A percentile compares a stretch with the other conserved stretches of the same genome.
Evolutionary conservation across 2,797 vertebrate species (phyloP).

Genomic region (Silurus lanzhouensis): DNA sequence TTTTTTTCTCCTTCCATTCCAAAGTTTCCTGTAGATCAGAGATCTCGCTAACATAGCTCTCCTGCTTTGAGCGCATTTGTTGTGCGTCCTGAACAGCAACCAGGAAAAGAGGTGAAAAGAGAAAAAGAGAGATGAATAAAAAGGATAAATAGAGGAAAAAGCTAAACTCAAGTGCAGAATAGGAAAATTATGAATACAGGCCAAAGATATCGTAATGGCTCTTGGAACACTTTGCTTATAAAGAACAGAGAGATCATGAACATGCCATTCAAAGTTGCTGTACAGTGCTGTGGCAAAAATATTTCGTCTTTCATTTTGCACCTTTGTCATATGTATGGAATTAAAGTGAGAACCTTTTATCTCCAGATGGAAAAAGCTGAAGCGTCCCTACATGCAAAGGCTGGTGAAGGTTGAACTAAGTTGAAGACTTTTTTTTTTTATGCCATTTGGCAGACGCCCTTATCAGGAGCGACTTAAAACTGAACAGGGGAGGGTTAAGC

Average conservation of each 20-base stretch:
- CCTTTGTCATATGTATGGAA: neutral
- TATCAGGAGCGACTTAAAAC: too few species aligned
- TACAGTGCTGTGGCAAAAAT: neutral
- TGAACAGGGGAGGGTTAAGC: too few species aligned
- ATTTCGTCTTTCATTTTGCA: neutral
- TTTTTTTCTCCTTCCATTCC: conserved; percentile 97
- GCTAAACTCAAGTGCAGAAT: conserved; percentile 14
- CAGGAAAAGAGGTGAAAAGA: conserved; percentile 25
- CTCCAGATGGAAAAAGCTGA: neutral
- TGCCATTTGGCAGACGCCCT: too few species aligned
- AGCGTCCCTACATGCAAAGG: too few species aligned
- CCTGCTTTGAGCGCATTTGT: conserved; percentile 83
- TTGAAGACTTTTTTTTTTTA: too few species aligned
- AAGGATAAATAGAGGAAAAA: conserved; percentile 12
- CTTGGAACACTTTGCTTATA: neutral
- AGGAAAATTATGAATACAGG: neutral
- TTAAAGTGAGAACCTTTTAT: neutral
- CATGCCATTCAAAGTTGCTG: neutral
- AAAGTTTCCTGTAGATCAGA: conserved; percentile 91
- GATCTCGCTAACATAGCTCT: conserved; percentile 81
- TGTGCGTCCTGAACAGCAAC: conserved; percentile 81
- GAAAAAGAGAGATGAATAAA: conserved; percentile 43
- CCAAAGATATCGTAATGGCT: neutral
- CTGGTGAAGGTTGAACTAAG: too few species aligned
- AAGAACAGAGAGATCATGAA: neutral